These are phyloP conservation scores for Horisme vitalbata DNA, from an alignment of 2,888 invertebrate species.

Conservation along the genomic window DNA sequence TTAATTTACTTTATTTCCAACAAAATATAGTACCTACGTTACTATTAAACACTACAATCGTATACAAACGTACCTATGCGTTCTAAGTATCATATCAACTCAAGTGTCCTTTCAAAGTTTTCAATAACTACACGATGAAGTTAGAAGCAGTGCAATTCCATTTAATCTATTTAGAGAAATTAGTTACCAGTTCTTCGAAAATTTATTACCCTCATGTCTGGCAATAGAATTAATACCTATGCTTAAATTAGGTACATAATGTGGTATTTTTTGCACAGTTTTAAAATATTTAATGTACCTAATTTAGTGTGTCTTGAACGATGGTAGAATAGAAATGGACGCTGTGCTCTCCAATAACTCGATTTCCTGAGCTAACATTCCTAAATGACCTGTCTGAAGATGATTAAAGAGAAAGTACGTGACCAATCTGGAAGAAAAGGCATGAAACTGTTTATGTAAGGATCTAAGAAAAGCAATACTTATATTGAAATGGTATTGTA, in stretches of 20 bases:
- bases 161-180: constrained; percentile 8
- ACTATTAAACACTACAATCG: too few species aligned
- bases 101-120: constrained; percentile 13
- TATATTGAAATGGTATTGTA: too few species aligned
- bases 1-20: too few species aligned
- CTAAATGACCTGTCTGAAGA: neutral
- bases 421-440: neutral
- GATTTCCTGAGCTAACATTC: neutral
- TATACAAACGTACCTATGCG: too few species aligned
- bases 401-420: constrained; percentile 5
- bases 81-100: constrained; percentile 1
- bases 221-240: too few species aligned
- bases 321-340: neutral
- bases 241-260: too few species aligned
- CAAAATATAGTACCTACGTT: too few species aligned
- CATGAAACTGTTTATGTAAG: too few species aligned
- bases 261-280: too few species aligned
- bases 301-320: neutral
- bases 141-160: constrained; percentile 8
- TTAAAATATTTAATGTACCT: too few species aligned
- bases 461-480: too few species aligned
- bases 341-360: neutral
- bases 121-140: constrained; percentile 5
- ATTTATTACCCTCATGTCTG: too few species aligned
- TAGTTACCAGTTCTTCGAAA: neutral